Evolutionary conservation across 2,113 vertebrate genomes (phyloP), one percentile per base, ranked within the genome.

Genomic region (Rhombomys opimus): DNA sequence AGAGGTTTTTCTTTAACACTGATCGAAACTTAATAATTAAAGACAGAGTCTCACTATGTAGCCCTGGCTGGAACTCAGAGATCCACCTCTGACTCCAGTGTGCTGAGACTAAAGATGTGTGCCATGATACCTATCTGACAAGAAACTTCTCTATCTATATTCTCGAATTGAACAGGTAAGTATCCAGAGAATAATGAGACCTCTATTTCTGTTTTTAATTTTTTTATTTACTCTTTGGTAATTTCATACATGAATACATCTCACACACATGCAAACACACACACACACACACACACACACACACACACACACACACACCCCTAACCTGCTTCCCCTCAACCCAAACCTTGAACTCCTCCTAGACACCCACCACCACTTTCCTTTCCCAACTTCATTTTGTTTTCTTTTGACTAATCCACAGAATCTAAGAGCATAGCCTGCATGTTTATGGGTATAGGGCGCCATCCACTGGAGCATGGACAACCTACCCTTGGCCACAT

Each of bases 1-100:
- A 87, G 59, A 54, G 32, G 41, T 35, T 63, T 96, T 96, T n/a
- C 70, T 95, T 90, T 97, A 95, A 91, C 9, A 75, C 7, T 91
- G 41, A 90, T 61, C 81, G 80, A 32, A 67, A 17, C 46, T 35
- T 65, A n/a, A n/a, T 32, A 27, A 20, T 87, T 46, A 54, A 54
- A 57, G 35, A 73, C 35, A 73, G 46, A 5, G 4, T 88, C 35
- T 73, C 35, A 88, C 35, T 73, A 57, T 41, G 52, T 73, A 57
- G 8, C 52, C 35, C 68, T 73, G 68, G 23, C 68, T 73, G 22
- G 25, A 88, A 88, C 23, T 67, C 41, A 18, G 35, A 57, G 23
- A 38, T 59, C 8, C 22, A 18, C 23, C 14, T 73, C 15, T 73
- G 68, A 14, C 87, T 57, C 32, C 11, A 4, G 1, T 72, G 38